Evolutionary conservation across 2,113 vertebrate species (phyloP), one percentile per base, ranked within the genome.

Genomic region (Scomber japonicus): DNA sequence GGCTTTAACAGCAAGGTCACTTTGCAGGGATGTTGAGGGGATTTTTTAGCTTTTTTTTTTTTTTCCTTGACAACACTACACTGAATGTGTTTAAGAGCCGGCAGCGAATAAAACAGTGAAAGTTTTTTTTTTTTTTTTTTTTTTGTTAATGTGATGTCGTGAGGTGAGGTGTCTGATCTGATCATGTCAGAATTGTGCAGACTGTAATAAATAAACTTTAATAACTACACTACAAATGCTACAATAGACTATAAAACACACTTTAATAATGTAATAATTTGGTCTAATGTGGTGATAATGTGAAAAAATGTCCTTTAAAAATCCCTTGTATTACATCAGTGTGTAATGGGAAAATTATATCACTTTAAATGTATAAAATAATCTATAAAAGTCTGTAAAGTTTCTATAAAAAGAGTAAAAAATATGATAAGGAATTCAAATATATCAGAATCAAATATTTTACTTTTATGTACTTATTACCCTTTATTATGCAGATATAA

Each of bases 1-100:
- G 56, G 59, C 75, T 76, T 77, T 46, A 78, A 67, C 81, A 80
- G 55, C 81, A 89, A 90, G 88, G 85, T 88, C 83, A 91, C 71
- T 79, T 88, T 74, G 57, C 53, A 7, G 40, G 61, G 48, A 65
- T 65, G 27, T 59, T 65, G 69, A 70, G 35, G 55, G 62, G 62
- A 78, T 73, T 81, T 84, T 78, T 46, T 21, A 17, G 21, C 27
- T 54, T 77, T 80, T 57, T 56, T 35, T 21, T 27, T 27, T 27
- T 27, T 27, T 27, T 40, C 9, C 50, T 61, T 64, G 45, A 75
- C 67, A 80, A 73, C 49, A 65, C 46, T 51, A 6, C 5, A 31
- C 50, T 63, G 48, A 80, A 51, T 83, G 63, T 60, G 44, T 51
- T 81, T 31, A 35, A 17, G 1, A 49, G 53, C 60, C 60, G 81